Base-by-base conservation (phyloP, 2,888 invertebrate genomes). In the Lepidochrysops patricia region DNA sequence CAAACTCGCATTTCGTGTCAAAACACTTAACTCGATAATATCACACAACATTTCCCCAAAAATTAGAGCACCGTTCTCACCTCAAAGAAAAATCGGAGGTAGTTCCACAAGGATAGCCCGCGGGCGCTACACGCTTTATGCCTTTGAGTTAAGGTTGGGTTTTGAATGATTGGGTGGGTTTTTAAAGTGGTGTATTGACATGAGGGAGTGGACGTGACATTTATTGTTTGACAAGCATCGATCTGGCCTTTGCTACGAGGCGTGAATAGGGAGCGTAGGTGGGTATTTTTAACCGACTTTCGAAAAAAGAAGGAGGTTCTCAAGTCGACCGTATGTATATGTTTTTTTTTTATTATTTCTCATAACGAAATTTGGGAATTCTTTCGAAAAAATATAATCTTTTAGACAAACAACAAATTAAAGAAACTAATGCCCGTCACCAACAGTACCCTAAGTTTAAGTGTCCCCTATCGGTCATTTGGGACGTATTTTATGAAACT, bases 141-240 rank as follows among this genome's bases (percentile, higher is more conserved):
- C n/a, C 0, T 0, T 2, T 0, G 2, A 0, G 0, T 29, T 75
- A 80, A 64, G 64, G 75, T 63, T 66, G 54, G 64, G 26, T 64
- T 65, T 79, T 1, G 57, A 54, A 35, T 68, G 66, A 1, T 4
- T 4, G 1, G n/a, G 1, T 12, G 23, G 32, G 15, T 35, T 60
- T 60, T 57, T 67, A 69, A 64, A 34, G 67, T 74, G 67, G 70
- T 68, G 66, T 72, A 80, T 80, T 80, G 81, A 72, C 79, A 79
- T 83, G 76, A 83, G 87, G 88, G 88, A 85, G 81, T 88, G 88
- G 86, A 88, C 88, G 85, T 88, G 88, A 86, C 88, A 88, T 89
- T 89, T 87, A 88, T 89, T 88, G 88, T 89, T 86, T 88, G 88
- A 87, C 87, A 84, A 84, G 79, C 84, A 89, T 89, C 88, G 88